Evolutionary conservation across 1,140 invertebrate genomes (phyloP).

Genomic region (Druon quercuslanigerum): DNA sequence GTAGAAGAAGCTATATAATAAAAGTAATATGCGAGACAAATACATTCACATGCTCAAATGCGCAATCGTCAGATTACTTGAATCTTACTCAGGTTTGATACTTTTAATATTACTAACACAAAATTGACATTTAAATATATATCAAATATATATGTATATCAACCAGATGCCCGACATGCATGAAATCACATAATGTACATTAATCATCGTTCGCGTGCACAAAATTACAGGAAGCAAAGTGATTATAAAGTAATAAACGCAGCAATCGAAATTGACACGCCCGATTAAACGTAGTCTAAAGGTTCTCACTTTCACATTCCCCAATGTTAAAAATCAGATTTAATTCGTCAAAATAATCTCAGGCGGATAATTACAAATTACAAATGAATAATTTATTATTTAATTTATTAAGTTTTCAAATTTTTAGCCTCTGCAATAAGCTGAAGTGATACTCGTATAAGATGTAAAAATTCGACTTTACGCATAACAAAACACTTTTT

Average conservation of each 20-base stretch:
- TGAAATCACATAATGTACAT: slow-evolving; percentile 48
- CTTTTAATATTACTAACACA: slow-evolving; percentile 27
- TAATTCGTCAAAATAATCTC: neutral
- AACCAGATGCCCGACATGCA: slow-evolving; percentile 36
- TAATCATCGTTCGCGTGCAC: slow-evolving; percentile 55
- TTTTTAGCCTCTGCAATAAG: no score
- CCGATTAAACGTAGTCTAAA: slow-evolving; percentile 6
- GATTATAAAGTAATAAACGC: slow-evolving; percentile 40
- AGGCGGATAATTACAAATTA: neutral
- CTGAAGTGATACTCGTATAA: no score
- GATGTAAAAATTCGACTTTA: no score
- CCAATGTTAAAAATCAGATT: neutral
- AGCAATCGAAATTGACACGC: slow-evolving; percentile 13
- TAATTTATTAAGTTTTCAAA: no score
- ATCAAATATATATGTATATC: slow-evolving; percentile 22
- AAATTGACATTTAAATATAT: slow-evolving; percentile 37
- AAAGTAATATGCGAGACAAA: neutral
- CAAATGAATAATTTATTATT: neutral
- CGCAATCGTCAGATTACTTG: neutral
- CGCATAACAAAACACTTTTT: no score
- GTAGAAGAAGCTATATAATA: neutral
- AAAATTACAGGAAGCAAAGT: slow-evolving; percentile 45
- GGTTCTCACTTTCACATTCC: neutral
- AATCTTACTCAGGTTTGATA: slow-evolving; percentile 37
- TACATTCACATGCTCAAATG: neutral